Evolutionary conservation across 2,888 invertebrate genomes (phyloP).

Genomic region (Listrodromus nycthemerus): DNA sequence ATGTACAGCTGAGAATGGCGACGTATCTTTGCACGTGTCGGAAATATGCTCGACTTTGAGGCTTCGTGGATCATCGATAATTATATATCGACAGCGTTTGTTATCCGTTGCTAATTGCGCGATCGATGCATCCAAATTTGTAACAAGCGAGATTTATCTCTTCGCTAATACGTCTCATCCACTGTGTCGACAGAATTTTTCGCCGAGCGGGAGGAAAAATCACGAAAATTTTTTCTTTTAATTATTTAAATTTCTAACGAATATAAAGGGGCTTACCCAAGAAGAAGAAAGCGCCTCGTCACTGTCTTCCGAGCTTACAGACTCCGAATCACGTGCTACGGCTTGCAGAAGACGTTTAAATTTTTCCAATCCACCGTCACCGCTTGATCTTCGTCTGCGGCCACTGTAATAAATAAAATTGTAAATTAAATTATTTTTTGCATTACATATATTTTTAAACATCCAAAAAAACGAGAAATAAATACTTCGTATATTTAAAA

Average conservation of each 20-base stretch:
- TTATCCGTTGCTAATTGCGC: conserved; percentile 9
- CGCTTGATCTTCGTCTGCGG: conserved; percentile 79
- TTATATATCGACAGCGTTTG: conserved; percentile 7
- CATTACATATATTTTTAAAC: neutral
- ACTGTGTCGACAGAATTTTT: conserved; percentile 9
- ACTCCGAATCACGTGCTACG: conserved; percentile 68
- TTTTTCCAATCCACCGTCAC: conserved; percentile 69
- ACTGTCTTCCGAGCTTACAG: conserved; percentile 68
- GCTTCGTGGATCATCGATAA: neutral
- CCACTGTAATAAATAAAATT: conserved; percentile 76
- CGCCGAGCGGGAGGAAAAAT: conserved; percentile 6
- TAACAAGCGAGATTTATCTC: neutral
- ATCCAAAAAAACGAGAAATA: neutral
- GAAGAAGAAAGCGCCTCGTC: conserved; percentile 60
- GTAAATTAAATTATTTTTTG: conserved; percentile 21
- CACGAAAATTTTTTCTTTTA: neutral
- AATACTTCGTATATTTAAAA: too few relatives aligned
- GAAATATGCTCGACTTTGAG: conserved; percentile 29
- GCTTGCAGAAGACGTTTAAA: conserved; percentile 71
- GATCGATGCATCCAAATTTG: conserved; percentile 19
- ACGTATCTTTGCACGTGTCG: conserved; percentile 45
- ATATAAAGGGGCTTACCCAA: conserved; percentile 65
- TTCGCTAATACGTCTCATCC: neutral
- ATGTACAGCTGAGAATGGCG: neutral
- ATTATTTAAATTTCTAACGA: neutral